Base-by-base conservation (phyloP, 1,140 invertebrate genomes). In the Papilio dardanus region DNA sequence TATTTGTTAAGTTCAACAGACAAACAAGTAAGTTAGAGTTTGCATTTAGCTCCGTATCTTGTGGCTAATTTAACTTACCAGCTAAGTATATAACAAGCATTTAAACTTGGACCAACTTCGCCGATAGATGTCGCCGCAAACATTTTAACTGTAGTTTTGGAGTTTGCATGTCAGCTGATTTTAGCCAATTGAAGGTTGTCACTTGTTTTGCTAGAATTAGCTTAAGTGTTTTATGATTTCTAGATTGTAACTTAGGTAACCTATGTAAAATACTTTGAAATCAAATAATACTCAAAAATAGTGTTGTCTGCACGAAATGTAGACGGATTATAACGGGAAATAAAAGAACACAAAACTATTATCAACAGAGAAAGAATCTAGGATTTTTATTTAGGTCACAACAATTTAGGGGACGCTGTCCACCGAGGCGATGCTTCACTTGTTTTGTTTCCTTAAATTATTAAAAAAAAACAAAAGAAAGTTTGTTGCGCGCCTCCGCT, bases 31-130 rank as follows among this genome's bases (percentile, higher is more conserved):
- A 50, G 24, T 14, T 14, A 62, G 50, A 54, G 50, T 54, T 54
- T 10, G 54, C 54, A 62, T 21, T 28, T 21, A 62, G 54, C 24
- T 24, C 6, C 54, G 24, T 62, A 62, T 62, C 54, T 62, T 62
- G 24, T 62, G 30, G 2, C 54, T 28, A 62, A 62, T 62, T 62
- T 28, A 62, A 62, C 24, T 62, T 62, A 24, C 54, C 21, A 62
- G 54, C 54, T 62, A 62, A 62, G 54, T 62, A 62, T 24, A 62
- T 62, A 62, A 62, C 54, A 62, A 62, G 54, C 54, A 62, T 62
- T 62, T 62, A 62, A 62, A 62, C 54, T 62, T 28, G 24, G 24
- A 62, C 54, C 54, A 62, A 62, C 54, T 62, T 10, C 54, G 54
- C 54, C 54, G 30, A 62, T 62, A 62, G 54, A 62, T 28, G 54